These are phyloP conservation scores for Microplitis demolitor DNA, from an alignment of 1,140 invertebrate species.

Conservation along the genomic window DNA sequence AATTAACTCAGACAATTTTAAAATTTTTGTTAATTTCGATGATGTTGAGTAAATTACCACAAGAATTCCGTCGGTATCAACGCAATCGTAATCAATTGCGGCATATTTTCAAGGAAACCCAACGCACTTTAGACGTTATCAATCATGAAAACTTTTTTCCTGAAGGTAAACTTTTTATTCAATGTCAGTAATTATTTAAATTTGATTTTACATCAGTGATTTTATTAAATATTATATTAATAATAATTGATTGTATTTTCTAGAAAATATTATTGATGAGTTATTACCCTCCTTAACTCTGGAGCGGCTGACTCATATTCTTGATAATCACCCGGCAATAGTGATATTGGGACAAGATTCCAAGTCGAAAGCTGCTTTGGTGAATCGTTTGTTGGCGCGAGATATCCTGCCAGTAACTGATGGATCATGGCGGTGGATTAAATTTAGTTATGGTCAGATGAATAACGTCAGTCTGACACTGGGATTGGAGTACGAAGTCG, in stretches of 20 bases:
- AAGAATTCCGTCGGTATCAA: constrained; percentile 64
- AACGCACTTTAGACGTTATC: constrained; percentile 69
- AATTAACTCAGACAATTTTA: too few relatives aligned
- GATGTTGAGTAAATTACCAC: constrained; percentile 60
- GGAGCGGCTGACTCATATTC: constrained; percentile 60
- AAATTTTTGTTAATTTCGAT: constrained; percentile 18
- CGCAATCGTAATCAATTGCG: constrained; percentile 60
- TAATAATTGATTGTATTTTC: constrained; percentile 19
- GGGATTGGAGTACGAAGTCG: constrained; percentile 77
- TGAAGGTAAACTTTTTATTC: constrained; percentile 61
- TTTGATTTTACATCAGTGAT: too few relatives aligned
- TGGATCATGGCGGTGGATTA: constrained; percentile 71
- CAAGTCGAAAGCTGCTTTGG: constrained; percentile 71
- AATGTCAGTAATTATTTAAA: background rate
- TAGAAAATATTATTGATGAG: constrained; percentile 60
- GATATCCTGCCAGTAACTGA: constrained; percentile 67
- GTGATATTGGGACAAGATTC: constrained; percentile 74
- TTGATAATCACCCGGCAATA: constrained; percentile 63
- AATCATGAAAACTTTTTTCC: constrained; percentile 67
- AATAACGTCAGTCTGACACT: constrained; percentile 73
- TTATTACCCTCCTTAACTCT: constrained; percentile 61
- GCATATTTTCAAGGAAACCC: constrained; percentile 71
- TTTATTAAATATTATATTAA: background rate
- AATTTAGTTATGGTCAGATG: constrained; percentile 71
- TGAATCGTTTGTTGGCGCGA: constrained; percentile 74